Base-by-base conservation (phyloP, 2,888 invertebrate genomes). In the Lasioglossum morio region DNA sequence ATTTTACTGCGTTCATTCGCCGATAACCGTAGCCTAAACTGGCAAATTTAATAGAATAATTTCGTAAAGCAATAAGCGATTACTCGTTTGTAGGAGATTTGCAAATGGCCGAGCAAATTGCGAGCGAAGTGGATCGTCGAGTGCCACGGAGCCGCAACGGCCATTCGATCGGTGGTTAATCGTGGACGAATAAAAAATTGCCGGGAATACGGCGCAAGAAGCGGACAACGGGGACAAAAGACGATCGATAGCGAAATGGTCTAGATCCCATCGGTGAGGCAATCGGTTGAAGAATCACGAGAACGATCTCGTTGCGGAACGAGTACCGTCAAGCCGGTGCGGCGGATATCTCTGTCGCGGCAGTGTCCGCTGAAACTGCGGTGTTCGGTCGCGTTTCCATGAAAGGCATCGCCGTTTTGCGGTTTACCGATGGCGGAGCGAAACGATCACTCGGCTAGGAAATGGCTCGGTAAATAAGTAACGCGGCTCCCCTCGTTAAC, bases 401-500 rank as follows among this genome's bases (percentile, higher is more conserved):
- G 84, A 82, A 86, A 87, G 74, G 81, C 53, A 77, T 53, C 85
- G 75, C 74, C 73, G 85, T 83, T 91, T 79, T 91, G 89, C 81
- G 91, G 91, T 89, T 88, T 89, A 91, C 89, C 90, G 91, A 91
- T 90, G 83, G 77, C 79, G 53, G 69, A 34, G 85, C 83, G 82
- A 83, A 90, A 90, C 82, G 89, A 88, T 91, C 89, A 80, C 48
- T 34, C 63, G 83, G 88, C 89, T 90, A 88, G 89, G 87, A 89
- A 88, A 92, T 86, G 87, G 88, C 87, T 83, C 82, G 87, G 90
- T 81, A 91, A 91, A 92, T 89, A 91, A 91, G 92, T 89, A 93
- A 89, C 89, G 88, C 89, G 87, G 90, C 90, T 90, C 87, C 89
- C 91, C 93, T 93, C 94, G 93, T 94, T 94, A 94, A 94, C 92